A percentile compares a stretch with the other conserved stretches of the same genome.
Conservation (phyloP, 2,113 vertebrate genomes). For the Lepidothrix coronata region DNA sequence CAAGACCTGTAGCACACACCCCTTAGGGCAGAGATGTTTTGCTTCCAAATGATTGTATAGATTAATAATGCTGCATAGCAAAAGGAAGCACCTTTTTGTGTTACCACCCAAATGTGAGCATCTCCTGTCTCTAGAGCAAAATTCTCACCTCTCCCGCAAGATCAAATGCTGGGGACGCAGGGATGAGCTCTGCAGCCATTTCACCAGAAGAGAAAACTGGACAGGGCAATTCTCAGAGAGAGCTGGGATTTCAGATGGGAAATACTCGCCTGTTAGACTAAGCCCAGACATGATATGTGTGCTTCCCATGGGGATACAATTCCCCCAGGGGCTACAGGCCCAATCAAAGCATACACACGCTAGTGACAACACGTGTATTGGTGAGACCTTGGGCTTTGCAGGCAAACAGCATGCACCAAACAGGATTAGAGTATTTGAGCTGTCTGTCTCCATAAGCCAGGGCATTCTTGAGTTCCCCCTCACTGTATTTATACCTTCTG, state of each 20-base stretch:
- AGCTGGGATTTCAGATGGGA: neutral
- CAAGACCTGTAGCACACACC: neutral
- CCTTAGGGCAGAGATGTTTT: neutral
- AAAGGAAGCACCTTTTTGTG: neutral
- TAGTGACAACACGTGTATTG: rapidly evolving
- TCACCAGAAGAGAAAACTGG: neutral
- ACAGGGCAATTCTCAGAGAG: neutral
- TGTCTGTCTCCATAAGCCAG: neutral
- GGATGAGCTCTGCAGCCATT: neutral
- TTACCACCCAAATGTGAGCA: neutral
- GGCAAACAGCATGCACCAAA: neutral
- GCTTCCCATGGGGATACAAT: neutral
- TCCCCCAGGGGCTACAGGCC: neutral
- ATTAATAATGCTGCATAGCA: neutral
- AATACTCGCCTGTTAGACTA: neutral
- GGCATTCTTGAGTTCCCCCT: neutral
- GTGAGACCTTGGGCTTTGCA: neutral
- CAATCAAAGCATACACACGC: neutral
- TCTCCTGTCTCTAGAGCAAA: neutral
- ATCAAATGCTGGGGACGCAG: neutral
- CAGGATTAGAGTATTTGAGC: neutral
- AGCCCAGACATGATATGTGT: neutral
- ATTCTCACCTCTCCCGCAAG: neutral
- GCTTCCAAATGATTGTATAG: neutral
- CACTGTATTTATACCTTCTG: neutral